phyloP scores from a whole-genome alignment of 2,113 vertebrate species.

The Octodon degus region DNA sequence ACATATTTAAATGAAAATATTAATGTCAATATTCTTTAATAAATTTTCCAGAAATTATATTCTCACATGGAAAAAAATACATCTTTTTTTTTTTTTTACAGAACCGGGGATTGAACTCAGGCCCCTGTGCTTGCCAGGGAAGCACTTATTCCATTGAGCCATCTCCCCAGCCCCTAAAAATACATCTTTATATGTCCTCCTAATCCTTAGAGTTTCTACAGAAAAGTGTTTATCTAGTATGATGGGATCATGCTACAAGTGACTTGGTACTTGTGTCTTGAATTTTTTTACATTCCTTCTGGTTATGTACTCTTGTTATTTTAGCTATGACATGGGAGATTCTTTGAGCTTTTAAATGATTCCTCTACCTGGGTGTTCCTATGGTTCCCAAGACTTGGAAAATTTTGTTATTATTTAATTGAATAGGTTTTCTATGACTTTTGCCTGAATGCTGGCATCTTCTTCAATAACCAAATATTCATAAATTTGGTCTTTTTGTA shows the following conservation, averaged over 20 bases:
- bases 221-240: neutral
- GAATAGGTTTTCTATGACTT: neutral
- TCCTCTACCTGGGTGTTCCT: neutral
- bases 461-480: neutral
- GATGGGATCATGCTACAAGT: neutral
- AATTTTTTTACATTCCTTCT: neutral
- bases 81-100: no score
- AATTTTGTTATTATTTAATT: neutral
- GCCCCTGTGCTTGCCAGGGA: no score
- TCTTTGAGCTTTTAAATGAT: neutral
- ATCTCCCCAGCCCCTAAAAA: neutral
- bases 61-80: no score
- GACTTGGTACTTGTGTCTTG: neutral
- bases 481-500: neutral
- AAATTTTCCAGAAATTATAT: no score
- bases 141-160: no score
- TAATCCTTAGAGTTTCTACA: neutral
- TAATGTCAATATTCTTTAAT: no score
- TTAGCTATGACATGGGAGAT: neutral
- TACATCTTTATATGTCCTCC: neutral
- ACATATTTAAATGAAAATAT: no score
- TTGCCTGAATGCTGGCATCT: neutral
- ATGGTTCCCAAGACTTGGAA: neutral
- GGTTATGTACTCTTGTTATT: neutral
- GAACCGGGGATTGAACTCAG: no score